Evolutionary conservation across 2,113 vertebrate species (phyloP), one percentile per base, ranked within the genome.

Genomic region (Chinchilla lanigera): DNA sequence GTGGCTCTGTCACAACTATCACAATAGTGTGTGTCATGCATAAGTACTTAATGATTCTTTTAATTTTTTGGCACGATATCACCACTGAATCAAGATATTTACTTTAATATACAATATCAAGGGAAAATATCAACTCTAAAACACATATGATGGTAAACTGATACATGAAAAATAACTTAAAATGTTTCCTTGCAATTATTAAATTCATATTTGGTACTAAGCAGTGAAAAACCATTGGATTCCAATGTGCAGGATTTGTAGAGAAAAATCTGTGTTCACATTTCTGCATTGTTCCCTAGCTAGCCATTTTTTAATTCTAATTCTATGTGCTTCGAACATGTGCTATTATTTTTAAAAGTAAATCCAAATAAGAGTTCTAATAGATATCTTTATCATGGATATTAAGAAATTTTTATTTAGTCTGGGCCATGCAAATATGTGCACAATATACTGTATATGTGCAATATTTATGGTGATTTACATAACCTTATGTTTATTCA

Each of bases 401-500:
- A 44, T 75, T 75, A 95, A 91, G 19, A 44, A 78, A 30, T 67
- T 95, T 88, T 90, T 94, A 73, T 90, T 92, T 95, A 87, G 56
- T 84, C 88, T 73, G 78, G 28, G 67, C 77, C 58, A 89, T 83
- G 50, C 38, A 97, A 88, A 97, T 94, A 95, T 77, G 24, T 82
- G 81, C 14, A 78, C 30, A 84, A 52, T 91, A 94, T 75, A 94
- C 35, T 95, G 83, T 75, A 47, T 35, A 58, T 86, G 33, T 58
- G 90, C 44, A 87, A 86, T 95, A 73, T 92, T 92, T 81, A 95
- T 69, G 58, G 60, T 35, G 30, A 97, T 90, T 95, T 97, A 35
- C 71, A 90, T 92, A 94, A 71, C 13, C 26, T 96, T 87, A 78
- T 93, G 84, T 92, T 96, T 97, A 96, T 90, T 89, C 52, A 82